phyloP scores from a whole-genome alignment of 2,113 vertebrate species.

The Excalfactoria chinensis region DNA sequence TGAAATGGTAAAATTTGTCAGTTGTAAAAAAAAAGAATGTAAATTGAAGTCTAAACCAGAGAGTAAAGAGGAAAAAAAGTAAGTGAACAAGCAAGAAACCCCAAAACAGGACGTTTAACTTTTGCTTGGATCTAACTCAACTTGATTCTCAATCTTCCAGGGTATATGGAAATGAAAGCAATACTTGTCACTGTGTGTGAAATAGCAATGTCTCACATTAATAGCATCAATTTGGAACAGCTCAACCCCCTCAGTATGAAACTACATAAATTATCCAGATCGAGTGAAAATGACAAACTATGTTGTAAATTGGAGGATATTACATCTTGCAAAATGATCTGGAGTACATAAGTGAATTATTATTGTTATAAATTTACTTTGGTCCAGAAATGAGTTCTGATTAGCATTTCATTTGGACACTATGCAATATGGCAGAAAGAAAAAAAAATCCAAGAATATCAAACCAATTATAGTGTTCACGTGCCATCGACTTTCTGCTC shows the following conservation, averaged over 20 bases:
- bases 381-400: conserved; percentile 77
- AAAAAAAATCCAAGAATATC: conserved; percentile 82
- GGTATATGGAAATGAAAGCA: conserved; percentile 21
- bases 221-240: conserved; percentile 40
- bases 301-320: conserved; percentile 44
- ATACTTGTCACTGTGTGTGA: neutral
- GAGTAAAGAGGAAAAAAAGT: conserved; percentile 38
- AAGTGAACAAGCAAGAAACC: neutral
- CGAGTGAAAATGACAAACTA: conserved; percentile 64
- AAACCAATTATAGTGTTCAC: conserved; percentile 85
- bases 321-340: conserved; percentile 63
- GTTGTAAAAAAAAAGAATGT: neutral
- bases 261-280: conserved; percentile 40
- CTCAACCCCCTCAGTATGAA: conserved; percentile 4
- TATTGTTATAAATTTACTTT: conserved; percentile 69
- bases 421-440: conserved; percentile 81
- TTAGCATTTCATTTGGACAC: conserved; percentile 75
- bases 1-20: neutral
- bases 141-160: conserved; percentile 15
- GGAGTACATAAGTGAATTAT: conserved; percentile 53
- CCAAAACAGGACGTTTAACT: conserved; percentile 2
- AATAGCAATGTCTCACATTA: conserved; percentile 22
- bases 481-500: conserved; percentile 85
- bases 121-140: conserved; percentile 32
- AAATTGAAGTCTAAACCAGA: conserved; percentile 52